Base-by-base conservation (phyloP, 2,888 invertebrate genomes). In the Epistrophella euchroma region DNA sequence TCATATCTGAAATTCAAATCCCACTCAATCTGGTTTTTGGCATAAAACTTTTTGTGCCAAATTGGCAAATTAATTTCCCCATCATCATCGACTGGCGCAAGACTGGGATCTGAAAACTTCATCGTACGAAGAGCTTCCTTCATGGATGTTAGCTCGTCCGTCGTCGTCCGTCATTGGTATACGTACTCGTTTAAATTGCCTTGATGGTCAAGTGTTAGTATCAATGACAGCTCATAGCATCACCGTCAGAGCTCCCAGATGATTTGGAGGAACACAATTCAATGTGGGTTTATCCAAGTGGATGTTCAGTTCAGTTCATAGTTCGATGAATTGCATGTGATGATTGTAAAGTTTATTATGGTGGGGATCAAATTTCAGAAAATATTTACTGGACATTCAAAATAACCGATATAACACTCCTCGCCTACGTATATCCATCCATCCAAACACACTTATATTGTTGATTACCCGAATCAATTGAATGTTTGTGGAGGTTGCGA, bases 321-420 rank as follows among this genome's bases (percentile, higher is more conserved):
- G 45, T 70, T 45, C 68, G 70, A 80, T 80, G 37, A 62, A 75
- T 80, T 80, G 75, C 74, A 75, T 75, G 55, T 15, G 17, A 15
- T 45, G 68, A 74, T 68, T 74, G 40, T 43, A 52, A 35, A 35
- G 43, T 52, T 74, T 70, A 70, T 64, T 64, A 40, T 32, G 47
- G n/a, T 45, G 75, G 75, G 75, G 75, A 80, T 80, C 60, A 55
- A 75, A 75, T 80, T 80, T 75, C 80, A 62, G 62, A 80, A 80
- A 52, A 60, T 80, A 80, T 80, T 74, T 52, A 80, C 70, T 70
- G 35, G 47, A 52, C 52, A 62, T 40, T 37, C 40, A 40, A 28
- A 28, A 64, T 62, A 28, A n/a, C n/a, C 25, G 9, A 50, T 2
- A 52, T 52, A 43, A 2, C 28, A 64, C 45, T 45, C n/a, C 6